Evolutionary conservation across 2,797 vertebrate species (phyloP).

Genomic region (Sciaenops ocellatus): DNA sequence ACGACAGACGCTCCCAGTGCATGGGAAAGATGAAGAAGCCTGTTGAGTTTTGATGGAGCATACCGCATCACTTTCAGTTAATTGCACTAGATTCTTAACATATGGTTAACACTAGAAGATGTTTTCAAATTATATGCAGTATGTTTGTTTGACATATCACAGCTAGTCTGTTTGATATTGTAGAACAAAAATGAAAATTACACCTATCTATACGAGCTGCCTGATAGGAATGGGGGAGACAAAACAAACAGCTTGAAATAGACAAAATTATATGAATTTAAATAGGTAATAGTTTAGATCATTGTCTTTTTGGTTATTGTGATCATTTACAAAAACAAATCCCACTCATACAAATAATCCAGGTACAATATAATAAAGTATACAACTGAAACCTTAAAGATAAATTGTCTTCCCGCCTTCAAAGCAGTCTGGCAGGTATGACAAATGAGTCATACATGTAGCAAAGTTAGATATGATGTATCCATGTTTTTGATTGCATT

Average conservation of each 20-base stretch:
- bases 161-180: conserved; percentile 32
- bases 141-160: conserved; percentile 48
- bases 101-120: conserved; percentile 70
- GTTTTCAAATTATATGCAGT: conserved; percentile 53
- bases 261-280: neutral
- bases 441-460: too few species aligned
- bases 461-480: too few species aligned
- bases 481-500: neutral
- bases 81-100: conserved; percentile 72
- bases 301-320: neutral
- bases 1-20: conserved; percentile 57
- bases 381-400: neutral
- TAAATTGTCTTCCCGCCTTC: neutral
- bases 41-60: conserved; percentile 60
- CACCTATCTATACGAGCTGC: neutral
- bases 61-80: conserved; percentile 72
- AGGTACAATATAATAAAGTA: neutral
- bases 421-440: neutral
- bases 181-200: conserved; percentile 36
- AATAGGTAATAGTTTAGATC: neutral
- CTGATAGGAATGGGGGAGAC: neutral
- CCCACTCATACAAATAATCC: neutral
- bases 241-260: neutral
- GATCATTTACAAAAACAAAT: neutral
- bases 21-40: conserved; percentile 70